Conservation (phyloP, 2,113 vertebrate genomes). For the Cyanoderma ruficeps region DNA sequence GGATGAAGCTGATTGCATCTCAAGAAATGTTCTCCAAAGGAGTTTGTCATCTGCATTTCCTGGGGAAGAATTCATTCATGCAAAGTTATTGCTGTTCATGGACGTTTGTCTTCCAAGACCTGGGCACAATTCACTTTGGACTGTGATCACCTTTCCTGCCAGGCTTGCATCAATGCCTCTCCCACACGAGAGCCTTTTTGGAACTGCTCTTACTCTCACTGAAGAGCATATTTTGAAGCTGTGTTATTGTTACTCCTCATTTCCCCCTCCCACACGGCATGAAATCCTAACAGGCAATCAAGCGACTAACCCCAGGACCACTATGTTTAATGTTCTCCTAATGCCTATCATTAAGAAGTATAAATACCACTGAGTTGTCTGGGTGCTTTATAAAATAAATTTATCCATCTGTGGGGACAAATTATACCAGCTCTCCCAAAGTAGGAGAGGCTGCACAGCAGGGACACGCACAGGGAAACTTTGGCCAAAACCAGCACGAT, state of each 20-base stretch:
- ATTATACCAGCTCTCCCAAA: background rate
- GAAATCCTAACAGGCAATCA: constrained; percentile 10
- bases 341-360: constrained; percentile 15
- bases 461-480: background rate
- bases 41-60: constrained; percentile 5
- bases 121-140: background rate
- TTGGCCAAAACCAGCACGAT: background rate
- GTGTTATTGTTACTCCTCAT: constrained; percentile 12
- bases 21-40: background rate
- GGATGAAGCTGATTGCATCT: background rate
- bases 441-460: background rate
- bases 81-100: background rate
- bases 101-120: background rate
- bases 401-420: background rate
- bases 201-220: background rate
- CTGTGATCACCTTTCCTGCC: background rate
- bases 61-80: background rate
- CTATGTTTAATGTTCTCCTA: constrained; percentile 7
- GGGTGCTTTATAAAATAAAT: constrained; percentile 1
- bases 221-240: background rate
- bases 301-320: constrained; percentile 22
- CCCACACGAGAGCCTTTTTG: background rate
- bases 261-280: background rate
- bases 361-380: constrained; percentile 9
- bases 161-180: background rate